phyloP scores from a whole-genome alignment of 2,888 invertebrate species.

The Rhyacophila evoluta region DNA sequence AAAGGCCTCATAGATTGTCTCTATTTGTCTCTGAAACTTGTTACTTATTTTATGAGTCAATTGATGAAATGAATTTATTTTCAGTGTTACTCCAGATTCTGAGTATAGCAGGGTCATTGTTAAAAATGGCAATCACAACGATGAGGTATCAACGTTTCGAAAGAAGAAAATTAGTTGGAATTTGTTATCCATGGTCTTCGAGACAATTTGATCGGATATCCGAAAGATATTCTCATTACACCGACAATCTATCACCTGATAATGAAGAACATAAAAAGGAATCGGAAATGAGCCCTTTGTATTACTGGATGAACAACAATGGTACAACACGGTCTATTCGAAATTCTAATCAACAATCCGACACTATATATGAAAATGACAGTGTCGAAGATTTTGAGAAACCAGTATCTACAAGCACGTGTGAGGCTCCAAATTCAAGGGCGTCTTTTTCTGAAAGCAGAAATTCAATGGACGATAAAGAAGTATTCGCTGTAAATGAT shows the following conservation, averaged over 20 bases:
- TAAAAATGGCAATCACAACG: slow-evolving; percentile 78
- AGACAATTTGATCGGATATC: slow-evolving; percentile 55
- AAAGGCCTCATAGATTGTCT: too few species aligned
- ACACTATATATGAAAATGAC: neutral
- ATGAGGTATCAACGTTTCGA: slow-evolving; percentile 82
- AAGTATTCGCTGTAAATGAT: neutral
- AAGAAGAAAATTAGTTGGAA: slow-evolving; percentile 79
- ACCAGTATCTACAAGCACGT: neutral
- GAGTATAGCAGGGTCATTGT: slow-evolving; percentile 75
- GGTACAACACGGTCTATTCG: neutral
- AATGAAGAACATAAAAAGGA: neutral
- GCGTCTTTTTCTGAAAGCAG: neutral
- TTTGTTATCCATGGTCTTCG: slow-evolving; percentile 79
- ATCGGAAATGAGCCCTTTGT: neutral
- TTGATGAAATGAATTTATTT: too few species aligned
- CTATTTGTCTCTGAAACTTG: too few species aligned
- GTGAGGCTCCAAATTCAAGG: neutral
- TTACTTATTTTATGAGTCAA: too few species aligned
- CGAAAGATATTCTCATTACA: slow-evolving; percentile 56
- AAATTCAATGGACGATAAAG: neutral
- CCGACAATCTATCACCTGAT: neutral
- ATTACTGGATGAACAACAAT: neutral
- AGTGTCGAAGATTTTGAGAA: slow-evolving; percentile 38
- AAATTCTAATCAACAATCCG: neutral
- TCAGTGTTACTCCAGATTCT: slow-evolving; percentile 76